Conservation (phyloP, 2,113 vertebrate species). For the Cyanistes caeruleus region DNA sequence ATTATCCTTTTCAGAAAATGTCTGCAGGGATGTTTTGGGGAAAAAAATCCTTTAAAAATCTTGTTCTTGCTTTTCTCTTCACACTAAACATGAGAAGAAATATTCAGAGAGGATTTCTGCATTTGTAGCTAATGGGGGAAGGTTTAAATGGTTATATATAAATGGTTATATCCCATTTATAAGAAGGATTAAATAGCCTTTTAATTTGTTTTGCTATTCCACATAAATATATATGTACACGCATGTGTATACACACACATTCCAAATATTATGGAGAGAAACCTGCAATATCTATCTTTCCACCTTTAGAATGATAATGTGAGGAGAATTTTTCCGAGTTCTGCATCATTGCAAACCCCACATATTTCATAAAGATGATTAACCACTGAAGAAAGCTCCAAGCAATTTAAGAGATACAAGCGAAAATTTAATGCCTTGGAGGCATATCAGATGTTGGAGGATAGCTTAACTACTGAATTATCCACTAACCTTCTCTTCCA, state of each 20-base stretch:
- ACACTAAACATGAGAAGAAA: background rate
- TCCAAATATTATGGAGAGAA: background rate
- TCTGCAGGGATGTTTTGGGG: background rate
- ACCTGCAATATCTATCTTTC: background rate
- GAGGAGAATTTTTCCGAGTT: background rate
- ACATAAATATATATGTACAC: background rate
- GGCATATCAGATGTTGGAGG: conserved; percentile 60
- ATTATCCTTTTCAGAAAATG: conserved; percentile 50
- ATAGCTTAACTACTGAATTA: conserved; percentile 68
- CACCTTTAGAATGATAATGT: background rate
- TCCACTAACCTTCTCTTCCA: conserved; percentile 60
- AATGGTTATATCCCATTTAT: background rate
- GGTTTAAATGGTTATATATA: too few species aligned
- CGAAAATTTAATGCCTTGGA: conserved; percentile 44
- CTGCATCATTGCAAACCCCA: conserved; percentile 1
- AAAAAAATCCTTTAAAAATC: conserved; percentile 3
- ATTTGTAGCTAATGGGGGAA: background rate
- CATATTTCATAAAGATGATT: conserved; percentile 65
- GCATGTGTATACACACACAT: background rate
- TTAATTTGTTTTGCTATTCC: background rate
- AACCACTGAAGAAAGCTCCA: conserved; percentile 53
- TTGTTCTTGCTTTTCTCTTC: conserved; percentile 24
- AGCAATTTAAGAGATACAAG: conserved; percentile 49
- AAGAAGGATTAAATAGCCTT: background rate
- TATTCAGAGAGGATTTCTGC: background rate